Base-by-base conservation (phyloP, 2,113 vertebrate genomes). In the Gambusia holbrooki region DNA sequence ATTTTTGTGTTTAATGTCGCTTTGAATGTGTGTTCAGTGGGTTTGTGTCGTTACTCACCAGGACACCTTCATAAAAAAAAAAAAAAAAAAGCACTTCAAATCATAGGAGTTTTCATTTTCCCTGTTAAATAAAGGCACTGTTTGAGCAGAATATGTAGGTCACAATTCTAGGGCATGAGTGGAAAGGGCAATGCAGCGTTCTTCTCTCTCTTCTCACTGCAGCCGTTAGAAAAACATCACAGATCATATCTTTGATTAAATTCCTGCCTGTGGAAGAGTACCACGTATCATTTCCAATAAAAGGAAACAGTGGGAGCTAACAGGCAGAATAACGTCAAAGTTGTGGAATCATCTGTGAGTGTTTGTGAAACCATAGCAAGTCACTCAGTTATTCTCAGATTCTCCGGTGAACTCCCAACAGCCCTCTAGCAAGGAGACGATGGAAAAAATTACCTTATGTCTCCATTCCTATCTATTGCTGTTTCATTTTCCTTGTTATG, bases 81-180 rank as follows among this genome's bases (percentile, higher is more conserved):
- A 42, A 15, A 42, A 58, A 17, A 22, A n/a, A 10, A 54, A 10
- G 1, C 25, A n/a, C 37, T 40, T 40, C 10, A 37, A n/a, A 27
- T 66, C 22, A 14, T 25, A 40, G 25, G 64, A 25, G 64, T 37
- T 40, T 32, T 66, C 33, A 32, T 37, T 14, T 37, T 40, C 64
- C 33, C 12, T 22, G 64, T 66, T 66, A 66, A 66, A 66, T 65
- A 40, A 84, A 82, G 83, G 89, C 86, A 70, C 80, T 86, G 85
- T 90, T 85, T 86, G 84, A 90, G 81, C 71, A 87, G 88, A 88
- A 88, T 86, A 93, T 91, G 84, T 93, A 88, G 93, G 88, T 91
- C 92, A 93, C 76, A 63, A 83, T 92, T 92, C 87, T 90, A 88
- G 90, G 86, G 86, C 90, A 88, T 35, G 79, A 78, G 90, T 89